phyloP scores from a whole-genome alignment of 2,113 vertebrate species.

The Neofelis nebulosa region DNA sequence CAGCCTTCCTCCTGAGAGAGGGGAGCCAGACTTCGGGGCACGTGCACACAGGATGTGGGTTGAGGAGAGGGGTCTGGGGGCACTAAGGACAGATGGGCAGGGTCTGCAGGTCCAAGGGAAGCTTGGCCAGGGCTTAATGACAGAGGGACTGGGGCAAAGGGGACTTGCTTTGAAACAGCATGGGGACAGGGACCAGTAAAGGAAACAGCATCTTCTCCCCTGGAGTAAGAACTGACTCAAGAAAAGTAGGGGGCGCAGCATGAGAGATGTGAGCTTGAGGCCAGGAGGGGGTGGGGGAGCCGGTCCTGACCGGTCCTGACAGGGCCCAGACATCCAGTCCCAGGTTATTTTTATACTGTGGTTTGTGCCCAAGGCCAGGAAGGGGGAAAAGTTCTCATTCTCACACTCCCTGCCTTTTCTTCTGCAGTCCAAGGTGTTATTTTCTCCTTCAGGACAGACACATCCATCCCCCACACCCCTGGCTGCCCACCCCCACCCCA shows the following conservation, averaged over 20 bases:
- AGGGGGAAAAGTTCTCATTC: slow-evolving; percentile 68
- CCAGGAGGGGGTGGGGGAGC: slow-evolving; percentile 54
- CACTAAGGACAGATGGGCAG: background rate
- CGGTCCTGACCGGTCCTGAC: slow-evolving; percentile 74
- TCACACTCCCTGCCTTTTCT: slow-evolving; percentile 48
- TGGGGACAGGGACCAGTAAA: background rate
- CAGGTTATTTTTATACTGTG: slow-evolving; percentile 81
- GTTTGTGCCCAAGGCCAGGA: slow-evolving; percentile 79
- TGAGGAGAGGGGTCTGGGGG: background rate
- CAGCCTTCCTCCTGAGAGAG: background rate
- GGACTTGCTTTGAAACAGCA: background rate
- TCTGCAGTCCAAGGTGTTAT: slow-evolving; percentile 67
- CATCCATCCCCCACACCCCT: slow-evolving; percentile 23
- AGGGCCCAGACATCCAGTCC: slow-evolving; percentile 73
- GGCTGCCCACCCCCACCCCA: slow-evolving; percentile 8
- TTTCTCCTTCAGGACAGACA: slow-evolving; percentile 64
- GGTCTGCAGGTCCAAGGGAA: background rate
- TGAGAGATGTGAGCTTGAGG: slow-evolving; percentile 13
- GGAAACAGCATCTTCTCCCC: background rate
- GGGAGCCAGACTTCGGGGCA: background rate
- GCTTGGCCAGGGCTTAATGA: background rate
- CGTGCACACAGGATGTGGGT: background rate
- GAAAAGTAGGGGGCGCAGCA: background rate
- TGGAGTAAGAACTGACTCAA: background rate
- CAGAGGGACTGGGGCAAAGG: background rate